Base-by-base conservation (phyloP, 1,140 invertebrate genomes). In the Drosophila biarmipes region DNA sequence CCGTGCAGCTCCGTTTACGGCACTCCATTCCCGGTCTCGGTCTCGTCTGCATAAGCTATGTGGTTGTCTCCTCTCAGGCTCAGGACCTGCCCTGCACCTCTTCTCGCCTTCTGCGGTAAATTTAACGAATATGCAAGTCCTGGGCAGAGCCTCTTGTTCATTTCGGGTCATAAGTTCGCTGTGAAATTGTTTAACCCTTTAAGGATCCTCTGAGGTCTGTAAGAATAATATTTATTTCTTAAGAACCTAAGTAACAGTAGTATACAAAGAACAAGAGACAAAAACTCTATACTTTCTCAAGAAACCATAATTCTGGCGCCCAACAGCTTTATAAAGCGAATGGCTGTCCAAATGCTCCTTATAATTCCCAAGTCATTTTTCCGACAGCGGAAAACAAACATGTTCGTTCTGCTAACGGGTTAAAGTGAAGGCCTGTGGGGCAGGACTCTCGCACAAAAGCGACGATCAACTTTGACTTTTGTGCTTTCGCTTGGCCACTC, bases 11-110 rank as follows among this genome's bases (percentile, higher is more conserved):
- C 35, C 34, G 29, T 37, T 52, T 10, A 8, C 34, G 15, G 6
- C 17, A 19, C 58, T 24, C 43, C 34, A 31, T 51, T 38, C 35
- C 46, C 43, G 45, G 52, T 45, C 49, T 73, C 59, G 78, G 73
- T 56, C 42, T 73, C 59, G 72, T 57, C 78, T 76, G 72, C 72
- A 76, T 76, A 72, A 77, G 78, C 78, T 62, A 74, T 75, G 72
- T 42, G 62, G 62, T 69, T 38, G 68, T 57, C 76, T 63, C 68
- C 76, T 67, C 67, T 57, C 76, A 73, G 59, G 63, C 53, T 51
- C 64, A 56, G 66, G 42, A 68, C 59, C 51, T 43, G 24, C 14
- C 14, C 7, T 31, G 8, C 48, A 53, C 34, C 48, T 57, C 34
- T 15, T 49, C 52, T 53, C 53, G 51, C 51, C 21, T 17, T 51